Conservation (phyloP, 2,113 vertebrate species). For the Cynocephalus volans region DNA sequence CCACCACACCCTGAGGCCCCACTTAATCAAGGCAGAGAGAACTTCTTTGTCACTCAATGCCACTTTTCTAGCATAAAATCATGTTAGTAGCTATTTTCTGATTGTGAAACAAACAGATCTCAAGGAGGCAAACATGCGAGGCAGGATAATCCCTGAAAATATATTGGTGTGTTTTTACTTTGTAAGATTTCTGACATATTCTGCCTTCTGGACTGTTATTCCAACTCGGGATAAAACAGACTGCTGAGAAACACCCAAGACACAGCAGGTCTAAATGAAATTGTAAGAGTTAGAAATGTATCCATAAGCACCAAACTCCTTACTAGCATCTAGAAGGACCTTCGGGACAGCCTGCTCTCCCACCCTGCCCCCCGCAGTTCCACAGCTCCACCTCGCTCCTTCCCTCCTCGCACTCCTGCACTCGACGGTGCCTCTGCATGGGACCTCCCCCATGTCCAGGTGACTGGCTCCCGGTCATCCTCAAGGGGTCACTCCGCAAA, state of each 20-base stretch:
- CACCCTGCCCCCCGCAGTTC: neutral
- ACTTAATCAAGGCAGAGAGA: neutral
- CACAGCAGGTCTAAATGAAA: neutral
- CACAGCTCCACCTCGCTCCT: neutral
- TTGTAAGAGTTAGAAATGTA: neutral
- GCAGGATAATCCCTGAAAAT: neutral
- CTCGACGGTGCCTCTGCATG: no score
- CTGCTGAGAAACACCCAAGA: neutral
- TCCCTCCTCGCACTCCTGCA: accelerated
- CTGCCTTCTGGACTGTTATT: neutral
- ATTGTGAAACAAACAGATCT: neutral
- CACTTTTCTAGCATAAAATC: neutral
- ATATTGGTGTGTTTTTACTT: neutral
- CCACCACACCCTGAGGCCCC: neutral
- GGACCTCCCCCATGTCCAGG: neutral
- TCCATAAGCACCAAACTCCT: neutral
- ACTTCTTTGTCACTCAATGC: neutral
- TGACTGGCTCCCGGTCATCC: neutral
- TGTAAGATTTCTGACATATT: neutral
- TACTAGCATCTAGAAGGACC: neutral
- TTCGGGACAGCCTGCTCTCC: accelerated
- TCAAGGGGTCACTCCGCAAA: neutral
- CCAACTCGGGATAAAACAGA: neutral
- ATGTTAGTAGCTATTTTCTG: neutral
- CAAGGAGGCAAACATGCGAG: neutral